Evolutionary conservation across 2,797 vertebrate genomes (phyloP).

Genomic region (Avahi laniger): DNA sequence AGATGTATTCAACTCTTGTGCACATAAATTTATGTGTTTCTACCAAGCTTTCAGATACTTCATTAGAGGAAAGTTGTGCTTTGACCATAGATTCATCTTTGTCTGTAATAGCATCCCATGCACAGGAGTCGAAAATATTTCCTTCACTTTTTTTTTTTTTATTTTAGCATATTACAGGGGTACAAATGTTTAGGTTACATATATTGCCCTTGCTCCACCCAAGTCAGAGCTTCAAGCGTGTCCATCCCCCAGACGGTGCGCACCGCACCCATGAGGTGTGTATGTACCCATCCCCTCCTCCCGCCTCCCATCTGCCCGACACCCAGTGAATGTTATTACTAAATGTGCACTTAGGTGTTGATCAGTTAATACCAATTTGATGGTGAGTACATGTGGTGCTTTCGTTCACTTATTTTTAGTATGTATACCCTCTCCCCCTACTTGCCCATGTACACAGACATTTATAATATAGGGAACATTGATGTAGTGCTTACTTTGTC

Average conservation of each 20-base stretch:
- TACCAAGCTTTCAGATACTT: background rate
- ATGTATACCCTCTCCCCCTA: background rate
- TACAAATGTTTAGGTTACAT: no score
- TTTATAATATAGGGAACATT: background rate
- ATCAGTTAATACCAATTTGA: no score
- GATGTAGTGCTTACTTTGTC: background rate
- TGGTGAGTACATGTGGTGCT: no score
- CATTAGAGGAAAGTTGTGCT: background rate
- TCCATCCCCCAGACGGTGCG: no score
- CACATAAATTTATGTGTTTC: background rate
- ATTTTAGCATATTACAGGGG: no score
- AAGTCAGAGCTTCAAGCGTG: no score
- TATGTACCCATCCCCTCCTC: no score
- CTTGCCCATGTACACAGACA: background rate
- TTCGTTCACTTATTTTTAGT: background rate
- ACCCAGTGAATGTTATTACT: no score
- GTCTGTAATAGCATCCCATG: background rate
- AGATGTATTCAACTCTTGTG: background rate
- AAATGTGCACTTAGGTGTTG: no score
- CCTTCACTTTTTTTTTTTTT: background rate
- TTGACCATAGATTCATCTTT: background rate
- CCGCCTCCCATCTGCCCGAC: no score
- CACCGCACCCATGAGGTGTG: no score
- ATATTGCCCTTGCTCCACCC: no score
- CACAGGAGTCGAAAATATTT: background rate